Base-by-base conservation (phyloP, 2,888 invertebrate genomes). In the Tolmerus cingulatus region DNA sequence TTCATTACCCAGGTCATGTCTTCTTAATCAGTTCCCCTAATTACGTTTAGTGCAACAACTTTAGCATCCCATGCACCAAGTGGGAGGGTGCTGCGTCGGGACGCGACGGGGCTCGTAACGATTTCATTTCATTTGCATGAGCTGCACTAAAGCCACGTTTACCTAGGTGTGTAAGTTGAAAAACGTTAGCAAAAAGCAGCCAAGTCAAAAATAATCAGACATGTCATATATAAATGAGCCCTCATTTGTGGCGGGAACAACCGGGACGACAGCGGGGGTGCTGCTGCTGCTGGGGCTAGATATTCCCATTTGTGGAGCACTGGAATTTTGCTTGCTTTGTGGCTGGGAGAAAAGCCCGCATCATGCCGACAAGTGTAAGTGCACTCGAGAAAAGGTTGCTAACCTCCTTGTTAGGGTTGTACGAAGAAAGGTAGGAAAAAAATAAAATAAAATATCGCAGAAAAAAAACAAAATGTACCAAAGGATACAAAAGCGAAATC, bases 11-110 rank as follows among this genome's bases (percentile, higher is more conserved):
- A 40, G 40, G 40, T 37, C 78, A 78, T 40, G 37, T 78, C 40
- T 78, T 43, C 78, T 78, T 78, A 78, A 78, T 78, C 78, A 78
- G 78, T n/a, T 40, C 23, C 78, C 40, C 46, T 78, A 78, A 78
- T 78, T 78, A 78, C 37, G 43, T 78, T 78, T 78, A 40, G 23
- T 43, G 23, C 43, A 78, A 37, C 66, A 66, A 66, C 23, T 8
- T 27, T 66, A 23, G 66, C 66, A 23, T 27, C 66, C n/a, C 16
- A 16, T 43, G 23, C 37, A 46, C 1, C 19, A 34, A n/a, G 40
- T 40, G 1, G 16, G 14, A 14, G n/a, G 19, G 9, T n/a, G 57
- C 4, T 19, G 66, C 37, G 40, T 16, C n/a, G 14, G 34, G 34
- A 30, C 34, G 16, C 76, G 27, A 30, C 9, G 76, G 19, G 27